A percentile compares a stretch with the other conserved stretches of the same genome.
phyloP scores from a whole-genome alignment of 2,888 invertebrate species.

The Melitaea athalia region DNA sequence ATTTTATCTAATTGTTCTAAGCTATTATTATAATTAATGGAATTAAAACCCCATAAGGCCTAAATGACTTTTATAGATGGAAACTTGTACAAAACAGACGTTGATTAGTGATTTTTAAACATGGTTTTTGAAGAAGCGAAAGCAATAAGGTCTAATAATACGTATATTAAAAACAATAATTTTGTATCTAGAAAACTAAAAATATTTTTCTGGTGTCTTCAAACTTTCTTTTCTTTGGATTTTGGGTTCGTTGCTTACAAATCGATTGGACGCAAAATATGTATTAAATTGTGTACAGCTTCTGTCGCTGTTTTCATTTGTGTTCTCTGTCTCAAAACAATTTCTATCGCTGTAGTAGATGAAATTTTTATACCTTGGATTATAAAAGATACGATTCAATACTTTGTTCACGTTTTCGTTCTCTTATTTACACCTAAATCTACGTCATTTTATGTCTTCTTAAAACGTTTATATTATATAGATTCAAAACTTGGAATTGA shows the following conservation, averaged over 20 bases:
- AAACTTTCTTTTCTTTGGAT: constrained; percentile 16
- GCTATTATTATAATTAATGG: too few species aligned
- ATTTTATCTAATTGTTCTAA: too few species aligned
- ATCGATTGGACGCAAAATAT: background rate
- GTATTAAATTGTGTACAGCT: background rate
- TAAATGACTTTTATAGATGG: too few species aligned
- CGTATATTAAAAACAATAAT: background rate
- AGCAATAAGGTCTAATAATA: background rate
- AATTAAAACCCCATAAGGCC: too few species aligned
- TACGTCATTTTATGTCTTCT: constrained; percentile 20
- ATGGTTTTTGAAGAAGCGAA: background rate
- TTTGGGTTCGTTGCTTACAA: constrained; percentile 16
- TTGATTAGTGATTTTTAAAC: background rate
- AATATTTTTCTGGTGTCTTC: background rate
- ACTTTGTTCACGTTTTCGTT: background rate
- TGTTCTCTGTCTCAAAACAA: background rate
- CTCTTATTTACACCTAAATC: constrained; percentile 1
- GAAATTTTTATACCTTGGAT: background rate
- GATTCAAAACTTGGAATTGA: constrained; percentile 15
- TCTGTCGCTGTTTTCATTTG: background rate
- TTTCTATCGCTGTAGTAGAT: background rate
- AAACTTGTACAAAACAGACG: background rate
- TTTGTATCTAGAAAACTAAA: constrained; percentile 3
- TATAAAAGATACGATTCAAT: background rate
- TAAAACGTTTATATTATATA: constrained; percentile 9